These are phyloP conservation scores for Hylaeus anthracinus DNA, from an alignment of 1,140 invertebrate species.

Conservation along the genomic window DNA sequence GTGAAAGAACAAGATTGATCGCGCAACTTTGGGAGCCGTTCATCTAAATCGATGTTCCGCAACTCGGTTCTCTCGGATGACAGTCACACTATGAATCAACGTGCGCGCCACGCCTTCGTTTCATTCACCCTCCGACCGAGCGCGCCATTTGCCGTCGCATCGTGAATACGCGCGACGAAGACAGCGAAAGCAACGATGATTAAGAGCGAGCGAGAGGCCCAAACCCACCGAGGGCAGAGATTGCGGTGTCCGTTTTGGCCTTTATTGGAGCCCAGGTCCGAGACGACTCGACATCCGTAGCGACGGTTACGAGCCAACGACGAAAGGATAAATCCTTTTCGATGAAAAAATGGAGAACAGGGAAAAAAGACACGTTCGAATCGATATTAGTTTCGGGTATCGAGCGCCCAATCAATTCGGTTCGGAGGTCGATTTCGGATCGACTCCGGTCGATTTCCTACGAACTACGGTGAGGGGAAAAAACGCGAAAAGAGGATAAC, in stretches of 20 bases:
- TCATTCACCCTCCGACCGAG: conserved; percentile 44
- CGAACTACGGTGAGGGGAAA: background rate
- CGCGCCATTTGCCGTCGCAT: conserved; percentile 20
- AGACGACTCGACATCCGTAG: conserved; percentile 39
- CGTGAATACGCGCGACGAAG: conserved; percentile 18
- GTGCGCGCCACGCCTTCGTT: conserved; percentile 53
- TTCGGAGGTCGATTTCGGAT: background rate
- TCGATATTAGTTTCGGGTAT: background rate
- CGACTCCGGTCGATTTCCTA: conserved; percentile 20
- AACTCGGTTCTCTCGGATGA: conserved; percentile 35
- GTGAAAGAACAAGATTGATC: background rate
- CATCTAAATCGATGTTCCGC: conserved; percentile 32
- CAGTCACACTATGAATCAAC: conserved; percentile 52
- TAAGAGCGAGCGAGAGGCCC: conserved; percentile 2
- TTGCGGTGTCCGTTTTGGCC: conserved; percentile 44
- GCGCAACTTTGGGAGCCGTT: background rate
- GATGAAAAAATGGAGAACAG: background rate
- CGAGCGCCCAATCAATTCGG: background rate
- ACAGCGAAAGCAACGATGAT: background rate
- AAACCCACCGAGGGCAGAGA: conserved; percentile 16
- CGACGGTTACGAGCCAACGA: conserved; percentile 25
- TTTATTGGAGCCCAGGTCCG: conserved; percentile 40
- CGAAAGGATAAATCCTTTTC: conserved; percentile 11
- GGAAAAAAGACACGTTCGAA: background rate
- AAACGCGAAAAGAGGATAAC: conserved; percentile 27